A percentile compares a stretch with the other conserved stretches of the same genome.
phyloP scores from a whole-genome alignment of 2,113 vertebrate species.

The Narcine bancroftii region DNA sequence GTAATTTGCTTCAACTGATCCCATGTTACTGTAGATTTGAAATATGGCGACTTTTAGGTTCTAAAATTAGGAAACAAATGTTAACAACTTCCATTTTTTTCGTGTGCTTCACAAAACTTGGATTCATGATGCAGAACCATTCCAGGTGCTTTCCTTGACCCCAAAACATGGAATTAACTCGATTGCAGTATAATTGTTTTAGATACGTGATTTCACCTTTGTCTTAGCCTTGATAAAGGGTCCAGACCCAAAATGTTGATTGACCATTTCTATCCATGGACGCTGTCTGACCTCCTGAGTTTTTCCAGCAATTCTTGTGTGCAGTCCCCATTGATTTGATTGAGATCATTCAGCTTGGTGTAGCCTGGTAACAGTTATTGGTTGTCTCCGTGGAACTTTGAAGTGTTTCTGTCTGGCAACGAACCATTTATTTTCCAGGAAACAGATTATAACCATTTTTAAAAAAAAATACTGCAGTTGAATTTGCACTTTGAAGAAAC shows the following conservation, averaged over 20 bases:
- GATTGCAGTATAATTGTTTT: neutral
- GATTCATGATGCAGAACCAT: neutral
- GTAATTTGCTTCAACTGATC: neutral
- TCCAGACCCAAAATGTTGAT: no score
- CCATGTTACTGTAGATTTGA: neutral
- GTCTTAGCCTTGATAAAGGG: no score
- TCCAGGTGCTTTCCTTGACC: neutral
- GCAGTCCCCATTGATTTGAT: neutral
- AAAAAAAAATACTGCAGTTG: neutral
- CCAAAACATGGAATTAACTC: neutral
- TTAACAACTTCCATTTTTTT: neutral
- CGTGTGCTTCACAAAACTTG: neutral
- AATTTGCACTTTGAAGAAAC: neutral
- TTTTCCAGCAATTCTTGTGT: no score
- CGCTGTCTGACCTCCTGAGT: no score
- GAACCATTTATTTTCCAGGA: neutral
- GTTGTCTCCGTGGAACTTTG: neutral
- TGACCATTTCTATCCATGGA: no score
- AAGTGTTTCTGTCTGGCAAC: neutral
- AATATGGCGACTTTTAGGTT: neutral
- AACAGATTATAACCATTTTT: neutral
- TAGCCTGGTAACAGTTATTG: neutral
- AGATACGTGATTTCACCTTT: no score
- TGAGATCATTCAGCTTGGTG: neutral
- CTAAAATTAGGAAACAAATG: no score